A percentile compares a stretch with the other conserved stretches of the same genome.
Conservation (phyloP, 2,797 vertebrate species). For the Malacoraja senta region DNA sequence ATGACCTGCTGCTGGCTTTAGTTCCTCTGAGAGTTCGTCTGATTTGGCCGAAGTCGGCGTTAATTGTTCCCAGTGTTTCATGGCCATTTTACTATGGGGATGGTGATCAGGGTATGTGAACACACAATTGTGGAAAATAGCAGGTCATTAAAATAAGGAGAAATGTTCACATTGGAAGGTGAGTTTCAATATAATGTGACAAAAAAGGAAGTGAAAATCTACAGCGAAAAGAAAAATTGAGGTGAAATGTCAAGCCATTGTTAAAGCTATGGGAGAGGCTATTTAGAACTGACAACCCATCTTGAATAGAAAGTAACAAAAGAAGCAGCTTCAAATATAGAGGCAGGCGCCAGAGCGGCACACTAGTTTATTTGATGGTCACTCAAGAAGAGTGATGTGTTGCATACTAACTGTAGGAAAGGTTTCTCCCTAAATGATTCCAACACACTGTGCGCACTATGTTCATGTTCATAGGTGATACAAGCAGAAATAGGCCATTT, state of each 20-base stretch:
- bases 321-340: background rate
- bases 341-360: background rate
- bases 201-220: background rate
- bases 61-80: background rate
- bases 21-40: background rate
- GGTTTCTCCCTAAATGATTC: too few species aligned
- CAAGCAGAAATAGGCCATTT: too few species aligned
- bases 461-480: background rate
- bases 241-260: background rate
- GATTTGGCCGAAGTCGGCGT: background rate
- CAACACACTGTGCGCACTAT: background rate
- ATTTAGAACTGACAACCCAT: background rate
- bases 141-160: background rate
- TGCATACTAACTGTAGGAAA: background rate
- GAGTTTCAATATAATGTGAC: background rate
- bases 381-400: background rate
- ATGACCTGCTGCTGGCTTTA: background rate
- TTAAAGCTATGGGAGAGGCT: background rate
- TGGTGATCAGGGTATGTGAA: background rate
- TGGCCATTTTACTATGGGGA: too few species aligned
- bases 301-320: background rate
- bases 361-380: background rate
- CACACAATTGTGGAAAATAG: background rate
- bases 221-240: background rate
- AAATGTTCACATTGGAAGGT: background rate